These are phyloP conservation scores for Drosophila merina DNA, from an alignment of 2,888 invertebrate genomes.

Conservation along the genomic window DNA sequence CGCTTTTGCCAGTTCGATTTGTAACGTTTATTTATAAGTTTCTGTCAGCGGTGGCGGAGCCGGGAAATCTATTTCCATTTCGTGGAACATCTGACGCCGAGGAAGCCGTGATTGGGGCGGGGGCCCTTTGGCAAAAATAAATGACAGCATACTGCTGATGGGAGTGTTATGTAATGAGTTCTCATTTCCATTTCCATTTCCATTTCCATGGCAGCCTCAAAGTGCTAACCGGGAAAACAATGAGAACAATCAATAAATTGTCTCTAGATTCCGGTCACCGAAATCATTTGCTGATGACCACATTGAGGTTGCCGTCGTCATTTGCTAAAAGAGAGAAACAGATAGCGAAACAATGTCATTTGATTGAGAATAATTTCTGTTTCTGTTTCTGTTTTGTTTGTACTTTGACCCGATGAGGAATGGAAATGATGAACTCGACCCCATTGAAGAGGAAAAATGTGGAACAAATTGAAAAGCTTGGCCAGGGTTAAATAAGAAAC, in stretches of 20 bases:
- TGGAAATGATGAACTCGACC: conserved; percentile 35
- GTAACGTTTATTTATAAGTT: conserved; percentile 40
- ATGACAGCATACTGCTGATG: conserved; percentile 38
- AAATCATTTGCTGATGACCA: conserved; percentile 47
- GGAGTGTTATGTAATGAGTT: conserved; percentile 46
- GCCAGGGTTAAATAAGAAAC: conserved; percentile 18
- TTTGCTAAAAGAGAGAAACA: conserved; percentile 33
- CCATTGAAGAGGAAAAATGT: conserved; percentile 18
- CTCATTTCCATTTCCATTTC: conserved; percentile 24
- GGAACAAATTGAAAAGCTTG: conserved; percentile 33
- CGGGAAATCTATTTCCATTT: conserved; percentile 24
- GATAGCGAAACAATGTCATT: conserved; percentile 43
- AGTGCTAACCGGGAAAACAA: conserved; percentile 47
- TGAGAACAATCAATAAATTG: conserved; percentile 47
- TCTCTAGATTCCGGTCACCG: conserved; percentile 42
- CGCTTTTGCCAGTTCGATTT: conserved; percentile 20
- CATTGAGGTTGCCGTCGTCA: conserved; percentile 43
- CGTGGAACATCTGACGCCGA: conserved; percentile 26
- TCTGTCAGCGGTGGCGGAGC: not conserved
- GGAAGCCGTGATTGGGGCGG: not conserved
- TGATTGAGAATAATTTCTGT: conserved; percentile 41
- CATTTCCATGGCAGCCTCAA: conserved; percentile 8
- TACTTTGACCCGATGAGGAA: conserved; percentile 29
- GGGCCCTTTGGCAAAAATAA: conserved; percentile 21
- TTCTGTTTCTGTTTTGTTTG: conserved; percentile 20